A percentile compares a stretch with the other conserved stretches of the same genome.
phyloP scores from a whole-genome alignment of 2,113 vertebrate species.

The Stictonetta naevosa region DNA sequence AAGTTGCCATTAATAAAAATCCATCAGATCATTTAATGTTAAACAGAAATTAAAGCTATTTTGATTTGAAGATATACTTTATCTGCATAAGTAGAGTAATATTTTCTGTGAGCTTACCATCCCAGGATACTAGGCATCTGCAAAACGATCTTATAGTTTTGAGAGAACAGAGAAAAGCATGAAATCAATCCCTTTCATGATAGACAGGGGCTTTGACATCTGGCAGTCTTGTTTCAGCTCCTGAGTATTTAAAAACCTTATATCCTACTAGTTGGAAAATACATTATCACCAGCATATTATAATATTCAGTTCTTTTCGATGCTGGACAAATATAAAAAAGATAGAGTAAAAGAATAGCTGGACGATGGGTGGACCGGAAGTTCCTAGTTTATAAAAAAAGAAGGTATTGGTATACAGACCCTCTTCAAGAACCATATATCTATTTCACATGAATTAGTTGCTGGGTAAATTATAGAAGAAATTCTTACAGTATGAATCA shows the following conservation, averaged over 20 bases:
- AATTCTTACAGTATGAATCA: not conserved
- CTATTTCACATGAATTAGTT: not conserved
- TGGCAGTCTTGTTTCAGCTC: not conserved
- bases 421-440: not conserved
- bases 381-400: not conserved
- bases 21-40: not conserved
- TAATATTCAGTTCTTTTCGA: not conserved
- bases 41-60: not conserved
- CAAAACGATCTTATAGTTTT: not conserved
- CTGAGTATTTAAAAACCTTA: not conserved
- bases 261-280: not conserved
- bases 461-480: not conserved
- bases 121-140: not conserved
- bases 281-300: not conserved
- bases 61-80: not conserved
- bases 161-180: not conserved
- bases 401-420: not conserved
- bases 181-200: not conserved
- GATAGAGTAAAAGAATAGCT: not conserved
- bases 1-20: not conserved
- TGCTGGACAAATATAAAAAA: not conserved
- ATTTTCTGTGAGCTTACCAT: not conserved
- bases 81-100: not conserved
- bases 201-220: not conserved
- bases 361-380: not conserved